phyloP scores from a whole-genome alignment of 2,888 invertebrate genomes.

The Serripes groenlandicus region DNA sequence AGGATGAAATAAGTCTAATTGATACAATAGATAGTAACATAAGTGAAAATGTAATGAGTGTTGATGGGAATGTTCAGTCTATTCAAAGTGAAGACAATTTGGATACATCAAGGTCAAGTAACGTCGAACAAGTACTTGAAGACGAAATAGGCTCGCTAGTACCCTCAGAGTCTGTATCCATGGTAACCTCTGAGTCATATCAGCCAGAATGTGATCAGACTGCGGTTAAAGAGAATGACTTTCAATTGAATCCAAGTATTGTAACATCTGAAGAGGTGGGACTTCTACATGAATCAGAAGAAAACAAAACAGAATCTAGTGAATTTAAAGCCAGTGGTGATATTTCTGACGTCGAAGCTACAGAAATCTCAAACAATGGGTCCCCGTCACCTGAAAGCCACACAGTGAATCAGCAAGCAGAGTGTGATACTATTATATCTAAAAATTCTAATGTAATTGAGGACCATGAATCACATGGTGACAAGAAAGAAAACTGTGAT shows the following conservation, averaged over 20 bases:
- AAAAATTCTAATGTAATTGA: neutral
- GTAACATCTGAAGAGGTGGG: neutral
- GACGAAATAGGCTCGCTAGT: constrained; percentile 50
- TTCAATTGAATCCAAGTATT: neutral
- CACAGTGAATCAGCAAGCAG: neutral
- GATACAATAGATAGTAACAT: neutral
- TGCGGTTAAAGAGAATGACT: neutral
- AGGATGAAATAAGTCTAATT: neutral
- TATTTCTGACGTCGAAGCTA: neutral
- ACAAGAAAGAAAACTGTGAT: neutral
- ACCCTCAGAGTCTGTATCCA: constrained; percentile 25
- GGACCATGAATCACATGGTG: neutral
- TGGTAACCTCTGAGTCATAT: constrained; percentile 62
- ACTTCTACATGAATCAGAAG: too few relatives aligned
- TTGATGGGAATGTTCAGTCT: neutral
- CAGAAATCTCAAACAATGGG: neutral
- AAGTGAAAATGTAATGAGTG: neutral
- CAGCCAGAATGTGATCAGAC: constrained; percentile 78
- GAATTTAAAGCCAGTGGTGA: neutral
- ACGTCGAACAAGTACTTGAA: constrained; percentile 31
- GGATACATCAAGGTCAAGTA: neutral
- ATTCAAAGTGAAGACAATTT: neutral
- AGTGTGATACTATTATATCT: neutral
- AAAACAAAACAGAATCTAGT: too few relatives aligned
- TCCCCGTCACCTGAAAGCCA: neutral